phyloP scores from a whole-genome alignment of 1,140 invertebrate genomes.

The Lutraria rhynchaena region DNA sequence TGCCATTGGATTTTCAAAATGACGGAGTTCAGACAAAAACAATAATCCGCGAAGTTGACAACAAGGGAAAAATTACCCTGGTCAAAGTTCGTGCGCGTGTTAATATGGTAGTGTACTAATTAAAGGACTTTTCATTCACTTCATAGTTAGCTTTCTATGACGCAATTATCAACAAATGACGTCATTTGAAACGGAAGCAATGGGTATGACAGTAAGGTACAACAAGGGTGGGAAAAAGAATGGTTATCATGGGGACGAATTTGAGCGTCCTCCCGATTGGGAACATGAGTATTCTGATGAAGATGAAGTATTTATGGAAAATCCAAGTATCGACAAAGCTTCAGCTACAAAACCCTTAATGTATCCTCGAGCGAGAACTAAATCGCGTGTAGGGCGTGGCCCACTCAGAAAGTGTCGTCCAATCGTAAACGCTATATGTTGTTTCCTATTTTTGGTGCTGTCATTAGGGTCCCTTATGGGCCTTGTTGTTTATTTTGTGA shows the following conservation, averaged over 20 bases:
- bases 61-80: not conserved
- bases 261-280: slow-evolving; percentile 51
- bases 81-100: not conserved
- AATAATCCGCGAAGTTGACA: not conserved
- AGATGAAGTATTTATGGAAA: slow-evolving; percentile 76
- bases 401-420: slow-evolving; percentile 68
- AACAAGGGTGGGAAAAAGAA: slow-evolving; percentile 67
- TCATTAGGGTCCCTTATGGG: slow-evolving; percentile 71
- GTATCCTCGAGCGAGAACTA: slow-evolving; percentile 71
- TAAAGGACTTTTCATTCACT: not conserved
- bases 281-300: slow-evolving; percentile 71
- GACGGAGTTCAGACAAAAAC: not conserved
- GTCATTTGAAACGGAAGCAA: slow-evolving; percentile 29
- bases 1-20: not conserved
- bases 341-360: slow-evolving; percentile 75
- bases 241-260: slow-evolving; percentile 63
- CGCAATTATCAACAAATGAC: not conserved
- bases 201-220: slow-evolving; percentile 63
- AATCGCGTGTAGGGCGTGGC: slow-evolving; percentile 66
- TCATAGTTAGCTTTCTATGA: too few species aligned
- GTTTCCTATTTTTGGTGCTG: slow-evolving; percentile 70
- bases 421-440: slow-evolving; percentile 70
- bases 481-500: slow-evolving; percentile 69
- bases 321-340: slow-evolving; percentile 63
- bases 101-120: not conserved